Evolutionary conservation across 2,888 invertebrate species (phyloP), one percentile per base, ranked within the genome.

Genomic region (Melolontha melolontha): DNA sequence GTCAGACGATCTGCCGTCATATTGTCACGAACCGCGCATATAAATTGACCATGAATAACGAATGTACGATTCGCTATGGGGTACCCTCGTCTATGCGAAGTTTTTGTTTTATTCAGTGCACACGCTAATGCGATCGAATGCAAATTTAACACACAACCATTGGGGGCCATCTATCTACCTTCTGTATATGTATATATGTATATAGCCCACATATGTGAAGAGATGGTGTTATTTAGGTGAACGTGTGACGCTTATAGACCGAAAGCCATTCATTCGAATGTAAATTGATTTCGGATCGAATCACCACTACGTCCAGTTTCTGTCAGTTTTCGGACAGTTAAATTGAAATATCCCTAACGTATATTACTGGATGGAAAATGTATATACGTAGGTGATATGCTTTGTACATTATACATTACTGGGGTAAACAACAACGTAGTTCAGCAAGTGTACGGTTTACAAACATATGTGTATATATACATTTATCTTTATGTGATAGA

Each of bases 11-110:
- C 40, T 16, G 16, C 17, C 39, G 40, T 54, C 54, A 57, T 57
- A 44, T 57, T 57, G 57, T 57, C 57, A 57, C 27, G 57, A 57
- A 22, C 12, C 27, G n/a, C 57, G 57, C 57, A 57, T 57, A 57
- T 44, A 57, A 57, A 57, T 57, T 57, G 57, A 42, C 42, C 57
- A 57, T 57, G 57, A 57, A 57, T 57, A 57, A 57, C 57, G 57
- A 57, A 57, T 57, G 42, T 57, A 44, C 42, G 57, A 42, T 29
- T 42, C 16, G 57, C 27, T 22, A 42, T 42, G 27, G 57, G 57
- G 54, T 27, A 14, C 11, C 12, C 27, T 12, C 12, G 14, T 42
- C 17, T 27, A 27, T 14, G 22, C 14, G 29, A 14, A 42, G 57
- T 42, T 42, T 57, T 57, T 57, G 57, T 57, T 57, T 57, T 44